Evolutionary conservation across 2,113 vertebrate genomes (phyloP), one percentile per base, ranked within the genome.

Genomic region (Ochotona princeps): DNA sequence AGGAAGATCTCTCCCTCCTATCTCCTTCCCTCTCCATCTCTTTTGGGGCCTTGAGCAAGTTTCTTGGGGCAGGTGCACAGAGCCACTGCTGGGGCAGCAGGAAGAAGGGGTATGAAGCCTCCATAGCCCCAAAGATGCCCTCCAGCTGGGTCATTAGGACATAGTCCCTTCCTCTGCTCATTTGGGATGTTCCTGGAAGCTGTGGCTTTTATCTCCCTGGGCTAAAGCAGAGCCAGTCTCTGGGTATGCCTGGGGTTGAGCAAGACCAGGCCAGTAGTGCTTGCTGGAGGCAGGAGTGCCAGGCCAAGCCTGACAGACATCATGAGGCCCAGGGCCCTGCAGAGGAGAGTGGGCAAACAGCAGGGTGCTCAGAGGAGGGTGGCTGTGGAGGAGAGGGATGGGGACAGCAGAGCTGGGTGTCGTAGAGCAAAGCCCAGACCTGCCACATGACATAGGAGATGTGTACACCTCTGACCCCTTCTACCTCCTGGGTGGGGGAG

Each of bases 1-100:
- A 26, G 35, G n/a, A 49, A 70, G 18, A 18, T 35, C 67, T 74
- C 32, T 8, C 49, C 25, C 17, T 9, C 25, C 25, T 1, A 23
- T 25, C 8, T 4, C 73, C 25, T 20, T 74, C 44, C 11, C 49
- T 20, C 17, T 13, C 25, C 30, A 1, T 25, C 28, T 7, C 47
- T 8, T 44, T 44, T 25, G 6, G 23, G 89, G 28, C 7, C 2
- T 73, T 76, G 65, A 73, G 51, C 61, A 15, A 14, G 7, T 54
- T 91, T 89, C 70, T 84, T n/a, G 30, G 44, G 25, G 49, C 67
- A 82, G 81, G 80, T 85, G 70, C 73, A 35, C 35, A 74, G 76
- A 61, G 49, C n/a, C 8, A 28, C 82, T 5, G 6, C 72, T 32
- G 25, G 75, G 66, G 28, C 20, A 20, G 17, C 79, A 26, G 32